Evolutionary conservation across 2,113 vertebrate species (phyloP), one percentile per base, ranked within the genome.

Genomic region (Xenopus borealis): DNA sequence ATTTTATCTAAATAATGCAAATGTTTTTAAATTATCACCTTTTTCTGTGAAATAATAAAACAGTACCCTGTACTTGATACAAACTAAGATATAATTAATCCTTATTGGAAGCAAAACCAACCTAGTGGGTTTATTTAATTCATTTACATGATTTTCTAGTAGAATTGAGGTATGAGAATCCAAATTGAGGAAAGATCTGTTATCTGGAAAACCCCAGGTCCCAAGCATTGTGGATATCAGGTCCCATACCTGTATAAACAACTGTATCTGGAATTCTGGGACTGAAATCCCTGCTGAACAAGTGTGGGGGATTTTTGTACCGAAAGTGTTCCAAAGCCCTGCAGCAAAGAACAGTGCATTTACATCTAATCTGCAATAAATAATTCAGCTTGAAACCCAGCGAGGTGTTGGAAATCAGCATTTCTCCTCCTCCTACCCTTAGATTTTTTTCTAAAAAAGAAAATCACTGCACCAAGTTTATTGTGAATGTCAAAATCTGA

Each of bases 281-380:
- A 75, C 72, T 66, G 55, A 66, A 75, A 75, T 75, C 45, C 72
- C 72, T 75, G 65, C 72, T 61, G 65, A 68, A 68, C 62, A 23
- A 68, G 64, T 62, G 14, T 66, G 16, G 55, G 47, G 40, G 46
- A 50, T 74, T 74, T 67, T 47, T 57, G 19, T 67, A 45, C 62
- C 65, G 30, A 75, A 75, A 75, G 27, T 46, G 57, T 75, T 75
- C 46, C 58, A 75, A 66, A 62, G 65, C 57, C 72, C 58, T 12
- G 17, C 16, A 75, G 66, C 65, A 75, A 68, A 58, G 65, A 69
- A 75, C 72, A 62, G 57, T 62, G 66, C 55, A 58, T 75, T 75
- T 75, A 75, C 72, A 75, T 75, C 65, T 75, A 75, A 75, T 75
- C 72, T 75, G 72, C 58, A 75, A 75, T 75, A 75, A 75, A 75